Evolutionary conservation across 1,140 invertebrate species (phyloP).

Genomic region (Panulirus ornatus): DNA sequence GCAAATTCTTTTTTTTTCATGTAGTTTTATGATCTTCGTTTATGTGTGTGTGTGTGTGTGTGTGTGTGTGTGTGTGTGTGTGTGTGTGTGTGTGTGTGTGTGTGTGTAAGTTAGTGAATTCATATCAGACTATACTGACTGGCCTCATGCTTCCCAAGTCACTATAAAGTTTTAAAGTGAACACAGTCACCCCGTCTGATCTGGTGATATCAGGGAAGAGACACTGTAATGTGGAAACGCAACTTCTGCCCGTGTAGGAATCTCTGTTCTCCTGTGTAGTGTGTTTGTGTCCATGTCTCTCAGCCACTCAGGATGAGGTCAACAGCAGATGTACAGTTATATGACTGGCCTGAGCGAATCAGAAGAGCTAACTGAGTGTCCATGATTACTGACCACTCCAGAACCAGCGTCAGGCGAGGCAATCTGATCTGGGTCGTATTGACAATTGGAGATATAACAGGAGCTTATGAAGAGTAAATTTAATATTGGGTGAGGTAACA

Average conservation of each 20-base stretch:
- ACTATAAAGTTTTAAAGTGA: neutral
- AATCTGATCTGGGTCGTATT: neutral
- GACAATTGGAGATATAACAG: neutral
- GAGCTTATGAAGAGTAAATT: neutral
- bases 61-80: constrained; percentile 7
- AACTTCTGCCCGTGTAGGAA: neutral
- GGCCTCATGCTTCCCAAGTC: neutral
- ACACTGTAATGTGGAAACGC: no score
- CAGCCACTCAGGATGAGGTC: no score
- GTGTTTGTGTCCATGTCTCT: neutral
- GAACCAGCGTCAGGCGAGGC: no score
- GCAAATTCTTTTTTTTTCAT: no score
- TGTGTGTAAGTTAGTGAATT: neutral
- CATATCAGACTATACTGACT: neutral
- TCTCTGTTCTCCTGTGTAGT: neutral
- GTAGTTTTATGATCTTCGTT: neutral
- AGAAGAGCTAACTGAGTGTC: no score
- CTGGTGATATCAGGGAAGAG: no score
- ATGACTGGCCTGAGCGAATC: no score
- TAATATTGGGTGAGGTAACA: neutral
- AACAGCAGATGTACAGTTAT: no score
- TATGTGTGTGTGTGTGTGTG: constrained; percentile 1
- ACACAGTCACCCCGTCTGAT: neutral
- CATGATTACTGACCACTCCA: no score
- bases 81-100: neutral